Evolutionary conservation across 30 jellyfish, hydroid and myxozoan species (phyloP).

Genomic region (Morbakka virulenta): DNA sequence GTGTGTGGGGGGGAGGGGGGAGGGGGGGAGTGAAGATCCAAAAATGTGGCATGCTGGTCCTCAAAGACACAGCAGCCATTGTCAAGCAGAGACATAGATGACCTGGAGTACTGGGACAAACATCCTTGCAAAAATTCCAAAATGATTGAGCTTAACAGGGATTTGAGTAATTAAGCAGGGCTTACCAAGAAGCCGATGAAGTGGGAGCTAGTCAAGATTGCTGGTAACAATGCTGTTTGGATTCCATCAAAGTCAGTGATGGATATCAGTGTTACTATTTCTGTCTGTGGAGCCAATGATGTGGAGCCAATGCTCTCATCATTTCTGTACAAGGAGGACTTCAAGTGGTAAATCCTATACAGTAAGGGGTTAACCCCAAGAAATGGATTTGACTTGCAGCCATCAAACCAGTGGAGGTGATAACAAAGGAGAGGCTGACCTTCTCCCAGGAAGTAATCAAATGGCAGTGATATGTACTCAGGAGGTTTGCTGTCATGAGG

Average conservation of each 20-base stretch:
- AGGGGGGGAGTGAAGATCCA: background rate
- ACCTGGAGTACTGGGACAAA: constrained; percentile 13
- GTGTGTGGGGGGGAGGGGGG: background rate
- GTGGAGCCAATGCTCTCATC: too few species aligned
- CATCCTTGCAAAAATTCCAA: background rate
- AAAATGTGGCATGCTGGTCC: background rate
- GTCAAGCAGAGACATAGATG: background rate
- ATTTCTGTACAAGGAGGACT: too few species aligned
- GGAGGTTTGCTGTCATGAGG: too few species aligned
- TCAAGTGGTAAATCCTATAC: background rate
- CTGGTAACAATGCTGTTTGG: too few species aligned
- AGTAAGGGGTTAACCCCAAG: constrained; percentile 1
- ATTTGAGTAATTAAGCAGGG: background rate
- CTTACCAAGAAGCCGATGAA: too few species aligned
- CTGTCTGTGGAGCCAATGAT: too few species aligned
- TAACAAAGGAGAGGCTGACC: background rate
- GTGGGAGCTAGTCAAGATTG: too few species aligned
- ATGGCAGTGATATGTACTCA: too few species aligned
- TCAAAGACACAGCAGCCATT: too few species aligned
- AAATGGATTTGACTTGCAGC: background rate
- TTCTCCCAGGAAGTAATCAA: too few species aligned
- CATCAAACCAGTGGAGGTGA: background rate
- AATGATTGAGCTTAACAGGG: background rate
- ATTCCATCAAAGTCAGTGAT: too few species aligned
- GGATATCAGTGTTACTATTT: too few species aligned